Conservation (phyloP, 2,797 vertebrate genomes). For the Cyprinella venusta region DNA sequence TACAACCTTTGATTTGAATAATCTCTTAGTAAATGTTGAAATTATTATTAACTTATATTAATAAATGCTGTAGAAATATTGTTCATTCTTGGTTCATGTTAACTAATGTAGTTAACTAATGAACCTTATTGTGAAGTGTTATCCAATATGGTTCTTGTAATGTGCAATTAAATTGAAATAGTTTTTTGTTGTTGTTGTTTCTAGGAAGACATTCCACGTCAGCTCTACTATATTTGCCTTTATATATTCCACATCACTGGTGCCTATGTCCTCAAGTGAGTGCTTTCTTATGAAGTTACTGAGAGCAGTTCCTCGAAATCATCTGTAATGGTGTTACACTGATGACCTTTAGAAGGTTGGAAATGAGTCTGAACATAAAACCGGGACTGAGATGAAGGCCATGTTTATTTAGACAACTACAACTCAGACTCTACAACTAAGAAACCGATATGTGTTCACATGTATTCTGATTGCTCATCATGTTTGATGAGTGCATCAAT, state of each 20-base stretch:
- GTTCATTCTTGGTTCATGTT: no score
- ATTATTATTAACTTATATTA: no score
- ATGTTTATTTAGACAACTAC: not conserved
- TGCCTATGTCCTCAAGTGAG: conserved; percentile 88
- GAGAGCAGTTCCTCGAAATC: not conserved
- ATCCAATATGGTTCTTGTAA: not conserved
- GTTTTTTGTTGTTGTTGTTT: conserved; percentile 44
- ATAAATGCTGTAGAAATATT: no score
- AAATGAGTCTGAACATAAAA: not conserved
- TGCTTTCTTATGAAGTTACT: conserved; percentile 41
- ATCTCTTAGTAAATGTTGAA: no score
- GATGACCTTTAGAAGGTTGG: not conserved
- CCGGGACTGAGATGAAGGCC: no score
- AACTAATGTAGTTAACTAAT: no score
- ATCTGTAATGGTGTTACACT: not conserved
- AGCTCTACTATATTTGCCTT: conserved; percentile 88
- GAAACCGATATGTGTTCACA: not conserved
- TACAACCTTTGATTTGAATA: no score
- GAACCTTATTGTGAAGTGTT: no score
- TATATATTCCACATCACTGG: conserved; percentile 85
- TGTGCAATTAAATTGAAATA: not conserved
- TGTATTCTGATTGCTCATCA: not conserved
- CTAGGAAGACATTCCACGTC: conserved; percentile 87
- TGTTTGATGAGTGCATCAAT: not conserved
- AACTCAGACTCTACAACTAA: not conserved